Evolutionary conservation across 2,888 invertebrate genomes (phyloP).

Genomic region (Blomia tropicalis): DNA sequence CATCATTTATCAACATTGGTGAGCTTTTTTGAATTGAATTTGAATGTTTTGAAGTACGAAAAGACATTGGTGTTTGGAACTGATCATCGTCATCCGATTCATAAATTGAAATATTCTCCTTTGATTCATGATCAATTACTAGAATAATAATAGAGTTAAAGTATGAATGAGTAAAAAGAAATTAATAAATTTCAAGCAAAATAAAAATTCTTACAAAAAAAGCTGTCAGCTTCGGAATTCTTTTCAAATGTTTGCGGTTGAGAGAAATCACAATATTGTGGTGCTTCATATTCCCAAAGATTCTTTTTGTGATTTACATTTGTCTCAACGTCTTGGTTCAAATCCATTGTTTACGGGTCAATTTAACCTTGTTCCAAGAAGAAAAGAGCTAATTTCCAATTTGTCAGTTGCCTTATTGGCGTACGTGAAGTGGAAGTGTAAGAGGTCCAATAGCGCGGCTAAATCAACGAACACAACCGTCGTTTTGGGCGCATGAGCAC

Average conservation of each 20-base stretch:
- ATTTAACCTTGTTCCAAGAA: too few relatives aligned
- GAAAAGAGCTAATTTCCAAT: too few relatives aligned
- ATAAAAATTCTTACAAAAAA: background rate
- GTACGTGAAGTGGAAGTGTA: too few relatives aligned
- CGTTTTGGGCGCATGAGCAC: too few relatives aligned
- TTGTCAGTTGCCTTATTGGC: too few relatives aligned
- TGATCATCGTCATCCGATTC: background rate
- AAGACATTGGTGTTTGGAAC: background rate
- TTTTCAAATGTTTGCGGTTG: background rate
- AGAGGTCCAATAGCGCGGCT: too few relatives aligned
- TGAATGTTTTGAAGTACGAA: background rate
- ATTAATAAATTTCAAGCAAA: background rate
- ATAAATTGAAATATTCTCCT: background rate
- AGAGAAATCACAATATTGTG: slow-evolving; percentile 4
- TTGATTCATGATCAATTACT: background rate
- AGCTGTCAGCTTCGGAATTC: background rate
- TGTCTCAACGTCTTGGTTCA: too few relatives aligned
- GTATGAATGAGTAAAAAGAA: background rate
- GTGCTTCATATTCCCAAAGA: slow-evolving; percentile 17
- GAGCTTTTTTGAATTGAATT: background rate
- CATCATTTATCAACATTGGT: too few relatives aligned
- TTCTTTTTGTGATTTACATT: too few relatives aligned
- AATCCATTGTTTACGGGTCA: too few relatives aligned
- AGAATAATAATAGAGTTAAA: background rate
- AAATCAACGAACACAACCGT: too few relatives aligned